phyloP scores from a whole-genome alignment of 2,113 vertebrate species.

The Gallinago paraguaiae region DNA sequence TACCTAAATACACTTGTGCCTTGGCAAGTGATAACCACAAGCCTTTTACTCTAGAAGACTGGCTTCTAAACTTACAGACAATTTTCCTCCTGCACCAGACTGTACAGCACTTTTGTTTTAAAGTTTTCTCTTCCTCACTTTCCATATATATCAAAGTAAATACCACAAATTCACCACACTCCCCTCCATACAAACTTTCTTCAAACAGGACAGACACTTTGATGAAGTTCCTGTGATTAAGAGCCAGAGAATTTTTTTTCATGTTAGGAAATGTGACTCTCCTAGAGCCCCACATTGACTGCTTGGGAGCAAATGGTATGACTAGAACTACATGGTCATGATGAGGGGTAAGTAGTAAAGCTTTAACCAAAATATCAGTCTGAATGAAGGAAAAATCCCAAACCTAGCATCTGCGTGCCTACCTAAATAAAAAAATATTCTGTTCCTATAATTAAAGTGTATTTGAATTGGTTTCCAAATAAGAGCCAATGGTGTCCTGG shows the following conservation, averaged over 20 bases:
- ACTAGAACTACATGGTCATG: not conserved
- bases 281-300: not conserved
- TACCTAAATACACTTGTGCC: not conserved
- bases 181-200: not conserved
- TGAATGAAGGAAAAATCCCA: not conserved
- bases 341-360: not conserved
- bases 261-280: not conserved
- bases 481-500: too few relatives aligned
- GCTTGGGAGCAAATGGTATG: not conserved
- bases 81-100: not conserved
- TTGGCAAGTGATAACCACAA: not conserved
- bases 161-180: not conserved
- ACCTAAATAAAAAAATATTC: not conserved
- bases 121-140: not conserved
- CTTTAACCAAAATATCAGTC: not conserved
- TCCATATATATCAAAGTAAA: not conserved
- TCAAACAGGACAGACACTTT: not conserved
- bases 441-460: not conserved
- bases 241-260: not conserved
- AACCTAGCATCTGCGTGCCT: not conserved
- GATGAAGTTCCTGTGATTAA: not conserved
- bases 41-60: not conserved
- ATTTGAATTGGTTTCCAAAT: not conserved
- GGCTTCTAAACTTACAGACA: rapidly evolving
- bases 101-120: too few relatives aligned